phyloP scores from a whole-genome alignment of 2,797 vertebrate species.

The Leucoraja ocellata region DNA sequence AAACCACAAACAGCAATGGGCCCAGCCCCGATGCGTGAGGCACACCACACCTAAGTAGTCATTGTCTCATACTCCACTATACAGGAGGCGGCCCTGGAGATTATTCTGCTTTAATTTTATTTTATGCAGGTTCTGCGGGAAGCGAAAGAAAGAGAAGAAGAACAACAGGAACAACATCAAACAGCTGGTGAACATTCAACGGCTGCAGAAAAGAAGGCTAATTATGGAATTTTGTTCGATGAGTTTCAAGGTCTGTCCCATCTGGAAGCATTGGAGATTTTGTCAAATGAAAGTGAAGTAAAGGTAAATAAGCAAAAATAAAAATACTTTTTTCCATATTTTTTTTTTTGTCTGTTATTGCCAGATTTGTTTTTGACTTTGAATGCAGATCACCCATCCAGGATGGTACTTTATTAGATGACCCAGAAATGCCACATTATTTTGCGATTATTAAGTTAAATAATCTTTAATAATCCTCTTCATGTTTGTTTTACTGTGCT shows the following conservation, averaged over 20 bases:
- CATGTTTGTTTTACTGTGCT: not conserved
- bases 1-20: too few species aligned
- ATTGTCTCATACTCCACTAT: not conserved
- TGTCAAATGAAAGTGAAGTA: constrained; percentile 84
- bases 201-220: constrained; percentile 73
- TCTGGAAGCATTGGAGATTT: constrained; percentile 91
- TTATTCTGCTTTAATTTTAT: not conserved
- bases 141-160: constrained; percentile 78
- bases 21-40: too few species aligned
- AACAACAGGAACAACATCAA: constrained; percentile 58
- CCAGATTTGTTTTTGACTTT: not conserved
- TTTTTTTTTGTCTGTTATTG: not conserved
- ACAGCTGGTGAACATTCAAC: constrained; percentile 59
- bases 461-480: not conserved
- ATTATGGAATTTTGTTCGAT: constrained; percentile 94
- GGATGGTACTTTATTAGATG: not conserved
- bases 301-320: constrained; percentile 64
- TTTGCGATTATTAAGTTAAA: not conserved
- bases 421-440: not conserved
- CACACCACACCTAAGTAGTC: too few species aligned
- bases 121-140: constrained; percentile 78
- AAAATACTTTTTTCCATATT: not conserved
- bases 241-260: constrained; percentile 93
- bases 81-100: not conserved
- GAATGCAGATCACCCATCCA: not conserved